These are phyloP conservation scores for Protosalanx chinensis DNA, from an alignment of 2,797 vertebrate species.

Conservation along the genomic window DNA sequence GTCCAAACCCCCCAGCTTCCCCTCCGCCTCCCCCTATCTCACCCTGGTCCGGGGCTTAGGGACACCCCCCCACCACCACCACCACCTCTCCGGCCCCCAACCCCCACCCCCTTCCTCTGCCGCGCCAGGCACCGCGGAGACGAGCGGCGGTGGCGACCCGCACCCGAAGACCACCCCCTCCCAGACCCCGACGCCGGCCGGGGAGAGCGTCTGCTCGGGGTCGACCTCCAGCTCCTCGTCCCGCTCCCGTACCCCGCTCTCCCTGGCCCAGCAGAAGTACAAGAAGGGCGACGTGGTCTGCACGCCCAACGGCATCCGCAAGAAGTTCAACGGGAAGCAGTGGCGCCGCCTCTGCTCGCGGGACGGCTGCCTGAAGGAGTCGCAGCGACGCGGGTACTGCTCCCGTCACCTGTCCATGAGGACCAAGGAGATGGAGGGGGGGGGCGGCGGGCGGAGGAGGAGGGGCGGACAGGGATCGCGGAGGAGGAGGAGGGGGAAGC, in stretches of 20 bases:
- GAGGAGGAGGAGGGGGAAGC: constrained; percentile 73
- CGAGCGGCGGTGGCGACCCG: constrained; percentile 33
- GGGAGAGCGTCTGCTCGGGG: constrained; percentile 27
- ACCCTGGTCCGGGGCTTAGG: constrained; percentile 59
- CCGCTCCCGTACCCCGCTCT: constrained; percentile 82
- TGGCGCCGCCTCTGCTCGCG: constrained; percentile 90
- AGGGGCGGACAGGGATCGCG: constrained; percentile 63
- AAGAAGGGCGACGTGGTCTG: constrained; percentile 93
- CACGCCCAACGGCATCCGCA: constrained; percentile 89
- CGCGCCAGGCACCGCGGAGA: constrained; percentile 60
- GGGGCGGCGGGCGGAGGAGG: constrained; percentile 66
- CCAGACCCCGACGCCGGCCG: constrained; percentile 60
- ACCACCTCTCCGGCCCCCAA: constrained; percentile 62
- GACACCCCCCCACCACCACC: constrained; percentile 39
- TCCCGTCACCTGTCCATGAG: constrained; percentile 90
- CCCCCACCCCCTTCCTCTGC: constrained; percentile 73
- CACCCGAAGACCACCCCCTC: constrained; percentile 74
- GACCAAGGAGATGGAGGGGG: constrained; percentile 88
- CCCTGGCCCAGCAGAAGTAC: constrained; percentile 86
- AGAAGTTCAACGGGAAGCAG: constrained; percentile 94
- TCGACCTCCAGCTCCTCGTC: constrained; percentile 67
- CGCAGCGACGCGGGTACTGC: constrained; percentile 88
- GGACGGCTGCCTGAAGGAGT: constrained; percentile 92
- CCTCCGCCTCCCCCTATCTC: constrained; percentile 61
- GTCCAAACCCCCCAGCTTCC: constrained; percentile 75